Evolutionary conservation across 2,113 vertebrate genomes (phyloP).

Genomic region (Heterochromis multidens): DNA sequence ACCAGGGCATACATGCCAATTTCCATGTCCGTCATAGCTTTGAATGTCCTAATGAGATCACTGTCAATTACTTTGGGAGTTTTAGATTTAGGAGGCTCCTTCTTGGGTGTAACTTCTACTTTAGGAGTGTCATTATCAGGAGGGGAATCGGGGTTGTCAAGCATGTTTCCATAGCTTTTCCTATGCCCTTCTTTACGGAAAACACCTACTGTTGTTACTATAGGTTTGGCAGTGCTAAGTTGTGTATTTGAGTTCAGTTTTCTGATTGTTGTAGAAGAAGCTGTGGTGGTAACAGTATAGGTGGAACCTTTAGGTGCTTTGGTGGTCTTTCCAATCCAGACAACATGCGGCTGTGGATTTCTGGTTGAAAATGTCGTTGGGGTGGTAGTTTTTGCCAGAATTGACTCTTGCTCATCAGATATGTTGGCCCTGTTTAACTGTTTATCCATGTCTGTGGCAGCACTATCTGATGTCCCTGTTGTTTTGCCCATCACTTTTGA

Average conservation of each 20-base stretch:
- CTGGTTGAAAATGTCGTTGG: constrained; percentile 17
- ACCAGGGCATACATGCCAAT: constrained; percentile 89
- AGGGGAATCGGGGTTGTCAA: constrained; percentile 75
- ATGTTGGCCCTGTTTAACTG: constrained; percentile 58
- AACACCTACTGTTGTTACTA: background rate
- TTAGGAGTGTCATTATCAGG: constrained; percentile 71
- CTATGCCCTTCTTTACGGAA: constrained; percentile 21
- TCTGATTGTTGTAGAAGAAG: background rate
- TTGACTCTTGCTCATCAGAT: constrained; percentile 61
- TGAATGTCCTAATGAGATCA: constrained; percentile 70
- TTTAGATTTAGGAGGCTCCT: constrained; percentile 53
- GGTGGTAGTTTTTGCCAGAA: background rate
- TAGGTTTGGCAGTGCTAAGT: constrained; percentile 1
- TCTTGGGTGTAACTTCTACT: constrained; percentile 37
- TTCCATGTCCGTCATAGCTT: constrained; percentile 85
- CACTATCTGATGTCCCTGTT: constrained; percentile 33
- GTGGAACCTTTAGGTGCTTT: background rate
- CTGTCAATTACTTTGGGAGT: constrained; percentile 65
- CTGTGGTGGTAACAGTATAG: background rate
- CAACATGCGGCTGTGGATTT: background rate
- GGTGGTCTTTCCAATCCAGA: constrained; percentile 20
- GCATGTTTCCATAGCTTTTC: constrained; percentile 63
- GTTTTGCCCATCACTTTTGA: constrained; percentile 63
- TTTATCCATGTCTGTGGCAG: constrained; percentile 36
- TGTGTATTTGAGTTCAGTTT: background rate